Evolutionary conservation across 2,888 invertebrate species (phyloP), one percentile per base, ranked within the genome.

Genomic region (Papilio protenor): DNA sequence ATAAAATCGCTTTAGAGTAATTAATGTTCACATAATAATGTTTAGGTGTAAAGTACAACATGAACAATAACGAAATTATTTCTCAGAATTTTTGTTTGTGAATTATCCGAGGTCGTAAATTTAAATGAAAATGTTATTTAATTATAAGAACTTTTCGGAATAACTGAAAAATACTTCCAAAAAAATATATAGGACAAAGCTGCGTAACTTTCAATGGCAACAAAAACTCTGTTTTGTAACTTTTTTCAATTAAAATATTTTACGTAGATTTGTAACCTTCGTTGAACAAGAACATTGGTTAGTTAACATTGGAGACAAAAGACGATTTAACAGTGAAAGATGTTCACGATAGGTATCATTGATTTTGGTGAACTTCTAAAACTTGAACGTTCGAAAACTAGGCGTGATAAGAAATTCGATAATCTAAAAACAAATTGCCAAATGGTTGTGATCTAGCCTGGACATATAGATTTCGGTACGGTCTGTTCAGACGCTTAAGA

Each of bases 81-180:
- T 59, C 23, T 59, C 59, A 40, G 33, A 10, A n/a, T 66, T 66
- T 66, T 66, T 66, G n/a, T 40, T 45, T n/a, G 10, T 66, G 18
- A 64, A 64, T 64, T 66, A 66, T 40, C 45, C 66, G 45, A 66
- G n/a, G 66, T 66, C n/a, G 40, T 40, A 40, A 64, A 64, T 40
- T n/a, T 45, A 40, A 64, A 40, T 40, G 66, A 33, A 33, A 33
- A 64, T 33, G 6, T 66, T 40, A 66, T 66, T 40, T 40, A 40
- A 69, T 69, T 69, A 45, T 11, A 66, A 45, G 12, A 45, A 69
- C 66, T 69, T 69, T 69, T 21, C n/a, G 5, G n/a, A 69, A 45
- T 45, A 69, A 45, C 40, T 12, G 3, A 5, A 45, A 45, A 45
- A 21, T 69, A 45, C 66, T 69, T 66, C 16, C 6, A n/a, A 69